Conservation (phyloP, 1,140 invertebrate genomes). For the Spodoptera litura region DNA sequence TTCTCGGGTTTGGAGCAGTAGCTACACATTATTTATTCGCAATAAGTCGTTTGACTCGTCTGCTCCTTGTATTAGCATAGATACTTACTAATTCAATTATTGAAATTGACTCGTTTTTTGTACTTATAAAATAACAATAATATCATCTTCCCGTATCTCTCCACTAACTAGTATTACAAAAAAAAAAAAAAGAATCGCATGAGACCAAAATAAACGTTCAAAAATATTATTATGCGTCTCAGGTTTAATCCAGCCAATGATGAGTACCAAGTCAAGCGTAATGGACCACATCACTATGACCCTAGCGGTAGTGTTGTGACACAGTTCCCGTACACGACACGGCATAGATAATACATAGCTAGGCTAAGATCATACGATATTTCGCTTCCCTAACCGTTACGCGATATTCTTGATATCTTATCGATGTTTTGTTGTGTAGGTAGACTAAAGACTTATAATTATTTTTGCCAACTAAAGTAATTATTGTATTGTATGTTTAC, state of each 20-base stretch:
- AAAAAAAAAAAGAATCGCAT: background rate
- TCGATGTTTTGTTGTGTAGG: background rate
- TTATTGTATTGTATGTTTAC: no score
- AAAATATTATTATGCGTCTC: constrained; percentile 22
- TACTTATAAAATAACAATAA: no score
- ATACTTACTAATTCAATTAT: no score
- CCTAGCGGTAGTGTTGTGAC: constrained; percentile 71
- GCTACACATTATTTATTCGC: no score
- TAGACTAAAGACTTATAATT: background rate
- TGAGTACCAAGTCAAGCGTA: constrained; percentile 36
- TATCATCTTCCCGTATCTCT: no score
- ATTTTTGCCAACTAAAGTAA: no score
- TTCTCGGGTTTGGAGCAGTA: no score
- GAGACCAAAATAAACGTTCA: background rate
- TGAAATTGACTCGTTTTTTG: no score
- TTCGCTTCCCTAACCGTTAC: constrained; percentile 58
- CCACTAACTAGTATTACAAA: background rate
- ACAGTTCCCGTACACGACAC: constrained; percentile 63
- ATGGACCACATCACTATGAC: constrained; percentile 64
- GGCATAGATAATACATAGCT: constrained; percentile 47
- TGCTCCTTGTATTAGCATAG: no score
- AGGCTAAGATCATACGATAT: constrained; percentile 54
- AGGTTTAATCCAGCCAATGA: background rate
- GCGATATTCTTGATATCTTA: constrained; percentile 56
- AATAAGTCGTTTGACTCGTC: no score